Percentiles rank a stretch among this genome's conserved stretches.
Conservation (phyloP, 2,888 invertebrate species). For the Hedya salicella region DNA sequence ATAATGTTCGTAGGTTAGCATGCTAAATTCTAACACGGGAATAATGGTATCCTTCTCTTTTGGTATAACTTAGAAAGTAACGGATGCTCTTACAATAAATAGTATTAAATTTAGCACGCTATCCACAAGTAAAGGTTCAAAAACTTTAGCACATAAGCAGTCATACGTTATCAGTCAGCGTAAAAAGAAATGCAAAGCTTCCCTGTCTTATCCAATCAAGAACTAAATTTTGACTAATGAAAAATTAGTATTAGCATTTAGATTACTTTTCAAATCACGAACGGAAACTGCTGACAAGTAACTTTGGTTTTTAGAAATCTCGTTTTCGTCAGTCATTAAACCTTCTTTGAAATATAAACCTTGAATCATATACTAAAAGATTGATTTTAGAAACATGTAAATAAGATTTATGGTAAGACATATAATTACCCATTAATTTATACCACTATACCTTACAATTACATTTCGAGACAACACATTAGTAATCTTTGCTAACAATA, state of each 20-base stretch:
- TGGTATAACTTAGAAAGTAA: neutral
- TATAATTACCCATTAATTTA: constrained; percentile 21
- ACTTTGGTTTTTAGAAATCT: neutral
- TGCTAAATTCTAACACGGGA: constrained; percentile 1
- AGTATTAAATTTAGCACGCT: constrained; percentile 7
- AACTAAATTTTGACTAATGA: constrained; percentile 7
- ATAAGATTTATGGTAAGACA: neutral
- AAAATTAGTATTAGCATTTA: neutral
- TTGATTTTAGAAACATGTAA: constrained; percentile 1
- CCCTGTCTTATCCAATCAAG: constrained; percentile 59
- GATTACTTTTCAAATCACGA: constrained; percentile 7
- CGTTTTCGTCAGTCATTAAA: neutral
- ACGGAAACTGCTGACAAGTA: neutral
- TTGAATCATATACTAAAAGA: constrained; percentile 1
- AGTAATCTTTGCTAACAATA: constrained; percentile 4
- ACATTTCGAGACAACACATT: constrained; percentile 42
- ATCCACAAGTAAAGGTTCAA: constrained; percentile 55
- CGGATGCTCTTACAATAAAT: neutral
- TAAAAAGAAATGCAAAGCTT: constrained; percentile 68
- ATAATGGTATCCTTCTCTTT: neutral
- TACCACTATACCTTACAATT: constrained; percentile 39
- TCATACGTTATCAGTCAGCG: constrained; percentile 69
- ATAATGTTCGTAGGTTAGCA: constrained; percentile 17
- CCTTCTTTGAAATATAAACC: neutral
- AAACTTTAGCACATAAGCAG: constrained; percentile 76